Evolutionary conservation across 1,140 invertebrate species (phyloP).

Genomic region (Euwallacea fornicatus): DNA sequence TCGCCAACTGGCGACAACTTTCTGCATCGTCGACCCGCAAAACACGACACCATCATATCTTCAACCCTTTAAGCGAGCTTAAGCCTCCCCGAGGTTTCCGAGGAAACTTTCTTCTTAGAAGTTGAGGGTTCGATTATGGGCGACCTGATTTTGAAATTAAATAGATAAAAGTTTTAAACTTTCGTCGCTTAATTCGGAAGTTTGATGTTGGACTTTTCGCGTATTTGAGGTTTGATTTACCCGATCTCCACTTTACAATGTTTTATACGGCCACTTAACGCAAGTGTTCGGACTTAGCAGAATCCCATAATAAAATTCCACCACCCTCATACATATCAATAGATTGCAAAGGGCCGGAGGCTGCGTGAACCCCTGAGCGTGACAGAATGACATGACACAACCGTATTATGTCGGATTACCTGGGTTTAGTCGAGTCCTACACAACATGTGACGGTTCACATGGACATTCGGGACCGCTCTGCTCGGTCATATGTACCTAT

Average conservation of each 20-base stretch:
- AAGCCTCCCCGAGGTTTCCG: constrained; percentile 13
- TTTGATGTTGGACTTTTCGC: neutral
- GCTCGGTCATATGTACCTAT: constrained; percentile 13
- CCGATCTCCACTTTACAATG: constrained; percentile 13
- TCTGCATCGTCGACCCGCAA: constrained; percentile 28
- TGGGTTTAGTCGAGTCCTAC: constrained; percentile 49
- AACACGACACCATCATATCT: constrained; percentile 27
- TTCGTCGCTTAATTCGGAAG: neutral
- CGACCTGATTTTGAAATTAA: neutral
- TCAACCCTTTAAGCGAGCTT: constrained; percentile 23
- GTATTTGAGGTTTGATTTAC: constrained; percentile 1
- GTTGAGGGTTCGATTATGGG: constrained; percentile 12
- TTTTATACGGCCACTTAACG: constrained; percentile 27
- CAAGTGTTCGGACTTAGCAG: constrained; percentile 30
- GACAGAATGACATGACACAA: constrained; percentile 54
- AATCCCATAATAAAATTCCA: constrained; percentile 35
- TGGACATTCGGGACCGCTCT: constrained; percentile 14
- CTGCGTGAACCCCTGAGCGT: constrained; percentile 41
- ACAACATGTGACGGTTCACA: constrained; percentile 39
- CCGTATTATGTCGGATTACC: constrained; percentile 51
- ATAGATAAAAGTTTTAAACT: constrained; percentile 9
- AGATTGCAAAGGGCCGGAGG: constrained; percentile 33
- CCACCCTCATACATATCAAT: constrained; percentile 35
- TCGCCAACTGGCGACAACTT: constrained; percentile 31
- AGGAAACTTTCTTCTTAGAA: constrained; percentile 1